phyloP scores from a whole-genome alignment of 1,140 invertebrate species.

The Pseudoatta argentina region DNA sequence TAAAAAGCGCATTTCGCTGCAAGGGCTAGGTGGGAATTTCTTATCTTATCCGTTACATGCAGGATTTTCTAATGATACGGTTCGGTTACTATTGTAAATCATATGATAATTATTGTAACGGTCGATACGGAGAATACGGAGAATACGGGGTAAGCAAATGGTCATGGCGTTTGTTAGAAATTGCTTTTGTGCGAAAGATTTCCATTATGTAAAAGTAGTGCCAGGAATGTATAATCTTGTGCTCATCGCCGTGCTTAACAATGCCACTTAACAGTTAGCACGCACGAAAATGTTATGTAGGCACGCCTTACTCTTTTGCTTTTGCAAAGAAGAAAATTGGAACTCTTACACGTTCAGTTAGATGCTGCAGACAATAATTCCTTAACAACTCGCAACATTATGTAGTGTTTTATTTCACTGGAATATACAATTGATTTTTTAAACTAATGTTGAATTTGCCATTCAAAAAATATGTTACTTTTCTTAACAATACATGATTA shows the following conservation, averaged over 20 bases:
- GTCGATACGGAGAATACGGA: slow-evolving; percentile 15
- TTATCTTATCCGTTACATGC: slow-evolving; percentile 11
- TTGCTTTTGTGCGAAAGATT: slow-evolving; percentile 8
- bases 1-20: neutral
- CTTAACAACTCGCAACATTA: neutral
- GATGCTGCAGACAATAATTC: neutral
- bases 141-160: slow-evolving; percentile 8
- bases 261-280: slow-evolving; percentile 45
- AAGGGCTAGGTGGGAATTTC: neutral
- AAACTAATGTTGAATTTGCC: neutral
- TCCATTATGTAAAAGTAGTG: neutral
- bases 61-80: neutral
- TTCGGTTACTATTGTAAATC: slow-evolving; percentile 19
- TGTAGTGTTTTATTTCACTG: neutral
- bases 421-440: neutral
- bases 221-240: slow-evolving; percentile 8
- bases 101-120: slow-evolving; percentile 35
- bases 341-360: neutral
- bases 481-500: neutral
- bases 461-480: neutral
- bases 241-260: slow-evolving; percentile 25
- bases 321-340: slow-evolving; percentile 1
- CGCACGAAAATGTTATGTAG: slow-evolving; percentile 26
- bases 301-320: neutral
- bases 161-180: neutral